phyloP scores from a whole-genome alignment of 2,113 vertebrate genomes.

The Empidonax alnorum region DNA sequence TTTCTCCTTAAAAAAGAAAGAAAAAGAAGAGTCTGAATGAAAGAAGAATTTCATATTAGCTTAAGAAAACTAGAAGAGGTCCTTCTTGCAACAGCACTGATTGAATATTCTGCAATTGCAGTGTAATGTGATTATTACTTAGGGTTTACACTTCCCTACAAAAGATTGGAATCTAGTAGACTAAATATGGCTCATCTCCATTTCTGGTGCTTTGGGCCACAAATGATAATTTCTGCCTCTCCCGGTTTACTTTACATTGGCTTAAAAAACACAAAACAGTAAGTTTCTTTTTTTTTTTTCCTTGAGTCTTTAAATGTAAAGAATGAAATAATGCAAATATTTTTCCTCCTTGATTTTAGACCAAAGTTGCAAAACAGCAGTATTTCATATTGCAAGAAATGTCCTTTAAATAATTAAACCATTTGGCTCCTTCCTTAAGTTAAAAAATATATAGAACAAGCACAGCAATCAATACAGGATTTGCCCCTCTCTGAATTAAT shows the following conservation, averaged over 20 bases:
- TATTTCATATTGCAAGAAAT: slow-evolving; percentile 75
- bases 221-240: not conserved
- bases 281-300: not conserved
- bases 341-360: slow-evolving; percentile 19
- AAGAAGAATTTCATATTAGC: not conserved
- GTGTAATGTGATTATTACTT: not conserved
- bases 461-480: slow-evolving; percentile 76
- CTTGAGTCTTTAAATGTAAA: not conserved
- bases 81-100: not conserved
- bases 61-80: not conserved
- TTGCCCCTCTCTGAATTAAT: slow-evolving; percentile 88
- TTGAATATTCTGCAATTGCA: not conserved
- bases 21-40: not conserved
- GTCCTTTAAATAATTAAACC: slow-evolving; percentile 84
- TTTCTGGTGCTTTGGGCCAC: not conserved
- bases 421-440: slow-evolving; percentile 69
- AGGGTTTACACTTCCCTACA: not conserved
- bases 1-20: not conserved
- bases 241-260: not conserved
- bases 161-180: not conserved
- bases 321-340: slow-evolving; percentile 40
- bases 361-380: slow-evolving; percentile 9
- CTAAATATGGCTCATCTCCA: not conserved
- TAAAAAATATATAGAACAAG: slow-evolving; percentile 71
- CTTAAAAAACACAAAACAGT: not conserved